Evolutionary conservation across 1,140 invertebrate genomes (phyloP).

Genomic region (Galleria mellonella): DNA sequence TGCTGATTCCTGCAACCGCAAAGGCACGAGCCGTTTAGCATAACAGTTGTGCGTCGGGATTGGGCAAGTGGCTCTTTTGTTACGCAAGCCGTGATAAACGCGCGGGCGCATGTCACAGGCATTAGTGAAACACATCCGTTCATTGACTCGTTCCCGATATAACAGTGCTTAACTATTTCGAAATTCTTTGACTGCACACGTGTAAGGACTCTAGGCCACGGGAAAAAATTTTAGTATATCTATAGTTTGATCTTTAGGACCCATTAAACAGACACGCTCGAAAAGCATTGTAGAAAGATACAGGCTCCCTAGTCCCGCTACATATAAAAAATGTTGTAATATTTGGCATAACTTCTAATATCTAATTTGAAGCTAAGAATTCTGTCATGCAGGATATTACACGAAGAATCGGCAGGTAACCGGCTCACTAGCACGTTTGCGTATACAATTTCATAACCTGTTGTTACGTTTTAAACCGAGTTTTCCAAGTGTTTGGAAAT

Average conservation of each 20-base stretch:
- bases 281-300: slow-evolving; percentile 6
- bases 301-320: slow-evolving; percentile 15
- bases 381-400: slow-evolving; percentile 46
- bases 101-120: slow-evolving; percentile 54
- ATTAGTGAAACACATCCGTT: slow-evolving; percentile 71
- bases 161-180: slow-evolving; percentile 45
- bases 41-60: slow-evolving; percentile 31
- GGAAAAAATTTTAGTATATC: slow-evolving; percentile 19
- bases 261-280: slow-evolving; percentile 29
- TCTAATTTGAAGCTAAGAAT: slow-evolving; percentile 23
- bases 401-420: slow-evolving; percentile 40
- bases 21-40: slow-evolving; percentile 26
- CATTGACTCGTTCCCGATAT: slow-evolving; percentile 71
- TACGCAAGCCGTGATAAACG: slow-evolving; percentile 64
- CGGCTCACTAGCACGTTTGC: slow-evolving; percentile 44
- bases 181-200: slow-evolving; percentile 49
- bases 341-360: slow-evolving; percentile 23
- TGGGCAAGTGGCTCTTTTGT: slow-evolving; percentile 49
- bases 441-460: slow-evolving; percentile 66
- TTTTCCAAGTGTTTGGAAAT: slow-evolving; percentile 64
- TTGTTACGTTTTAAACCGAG: slow-evolving; percentile 59
- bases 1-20: slow-evolving; percentile 28
- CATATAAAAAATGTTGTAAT: slow-evolving; percentile 17
- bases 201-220: slow-evolving; percentile 14
- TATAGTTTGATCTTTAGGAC: slow-evolving; percentile 33